A percentile compares a stretch with the other conserved stretches of the same genome.
Evolutionary conservation across 2,797 vertebrate species (phyloP).

Genomic region (Ceryle rudis): DNA sequence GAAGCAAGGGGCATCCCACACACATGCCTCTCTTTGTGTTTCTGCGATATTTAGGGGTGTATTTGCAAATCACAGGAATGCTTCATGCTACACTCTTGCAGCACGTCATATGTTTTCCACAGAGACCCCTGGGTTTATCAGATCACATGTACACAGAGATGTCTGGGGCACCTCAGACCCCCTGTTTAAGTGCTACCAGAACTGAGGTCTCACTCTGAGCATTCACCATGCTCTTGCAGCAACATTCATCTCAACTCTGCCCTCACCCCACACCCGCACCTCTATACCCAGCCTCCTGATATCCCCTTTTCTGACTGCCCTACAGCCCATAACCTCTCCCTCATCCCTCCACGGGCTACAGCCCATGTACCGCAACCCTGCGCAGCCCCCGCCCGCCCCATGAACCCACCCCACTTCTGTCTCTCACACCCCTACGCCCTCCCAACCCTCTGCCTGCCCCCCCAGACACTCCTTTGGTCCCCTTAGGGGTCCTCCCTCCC

Average conservation of each 20-base stretch:
- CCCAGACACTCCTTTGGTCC: too few relatives aligned
- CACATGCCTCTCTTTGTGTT: accelerated
- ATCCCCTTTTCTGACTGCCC: neutral
- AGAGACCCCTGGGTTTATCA: neutral
- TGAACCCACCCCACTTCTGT: neutral
- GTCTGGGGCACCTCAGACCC: neutral
- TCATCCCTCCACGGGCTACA: accelerated
- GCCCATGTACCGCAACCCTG: accelerated
- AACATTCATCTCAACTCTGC: neutral
- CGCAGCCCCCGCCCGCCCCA: neutral
- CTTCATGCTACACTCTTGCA: accelerated
- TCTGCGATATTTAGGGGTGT: accelerated
- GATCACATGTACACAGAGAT: neutral
- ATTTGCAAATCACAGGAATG: neutral
- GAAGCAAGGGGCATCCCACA: neutral
- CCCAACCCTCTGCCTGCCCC: accelerated
- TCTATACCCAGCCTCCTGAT: neutral
- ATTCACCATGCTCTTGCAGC: neutral
- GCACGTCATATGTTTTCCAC: neutral
- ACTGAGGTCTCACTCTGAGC: neutral
- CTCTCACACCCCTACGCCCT: too few relatives aligned
- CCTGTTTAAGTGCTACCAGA: neutral
- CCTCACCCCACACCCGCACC: neutral
- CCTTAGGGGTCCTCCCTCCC: neutral
- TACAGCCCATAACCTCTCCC: too few relatives aligned